Evolutionary conservation across 2,113 vertebrate species (phyloP).

Genomic region (Circaetus cinerascens): DNA sequence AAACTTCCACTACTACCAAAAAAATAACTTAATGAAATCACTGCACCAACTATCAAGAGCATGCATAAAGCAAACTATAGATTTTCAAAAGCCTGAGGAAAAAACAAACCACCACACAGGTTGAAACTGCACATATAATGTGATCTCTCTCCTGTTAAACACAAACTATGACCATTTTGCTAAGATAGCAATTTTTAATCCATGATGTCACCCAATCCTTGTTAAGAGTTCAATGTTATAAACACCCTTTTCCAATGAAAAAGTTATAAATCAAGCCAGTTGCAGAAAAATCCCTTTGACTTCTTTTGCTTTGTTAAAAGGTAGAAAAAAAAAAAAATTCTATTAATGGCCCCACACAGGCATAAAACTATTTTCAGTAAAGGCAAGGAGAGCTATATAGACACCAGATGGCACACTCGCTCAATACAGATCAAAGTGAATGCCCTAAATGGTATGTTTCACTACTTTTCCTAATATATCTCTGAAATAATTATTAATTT

Average conservation of each 20-base stretch:
- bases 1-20: background rate
- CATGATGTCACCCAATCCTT: background rate
- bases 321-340: background rate
- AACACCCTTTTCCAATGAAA: background rate
- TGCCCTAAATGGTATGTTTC: background rate
- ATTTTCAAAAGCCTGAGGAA: background rate
- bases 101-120: background rate
- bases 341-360: background rate
- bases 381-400: background rate
- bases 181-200: background rate
- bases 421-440: background rate
- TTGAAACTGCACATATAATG: background rate
- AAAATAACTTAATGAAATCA: background rate
- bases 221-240: background rate
- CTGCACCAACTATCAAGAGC: background rate
- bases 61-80: background rate
- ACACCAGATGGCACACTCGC: conserved; percentile 44
- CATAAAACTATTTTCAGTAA: background rate
- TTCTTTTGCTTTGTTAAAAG: background rate
- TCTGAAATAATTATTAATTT: background rate
- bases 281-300: background rate
- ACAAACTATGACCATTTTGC: background rate
- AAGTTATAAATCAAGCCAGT: background rate
- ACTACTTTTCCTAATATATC: background rate
- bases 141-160: background rate